Percentiles rank a stretch among this genome's conserved stretches.
Conservation (phyloP, 2,797 vertebrate genomes). For the Carapus acus region DNA sequence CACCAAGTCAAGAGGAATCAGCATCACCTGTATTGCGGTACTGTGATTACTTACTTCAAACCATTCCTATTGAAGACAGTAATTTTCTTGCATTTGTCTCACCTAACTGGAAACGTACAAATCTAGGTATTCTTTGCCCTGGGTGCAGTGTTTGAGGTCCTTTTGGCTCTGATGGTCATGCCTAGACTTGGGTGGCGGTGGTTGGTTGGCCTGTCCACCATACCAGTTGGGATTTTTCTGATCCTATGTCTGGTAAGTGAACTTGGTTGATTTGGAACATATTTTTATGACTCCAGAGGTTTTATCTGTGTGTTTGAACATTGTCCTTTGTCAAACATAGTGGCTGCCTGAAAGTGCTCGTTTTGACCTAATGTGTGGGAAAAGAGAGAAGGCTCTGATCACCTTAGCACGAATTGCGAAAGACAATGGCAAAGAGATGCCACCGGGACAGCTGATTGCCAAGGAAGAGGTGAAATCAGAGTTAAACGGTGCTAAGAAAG, state of each 20-base stretch:
- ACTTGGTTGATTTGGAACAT: not conserved
- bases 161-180: conserved; percentile 84
- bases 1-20: conserved; percentile 80
- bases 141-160: conserved; percentile 82
- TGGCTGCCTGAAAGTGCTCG: conserved; percentile 92
- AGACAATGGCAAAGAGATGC: conserved; percentile 80
- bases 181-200: conserved; percentile 90
- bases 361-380: conserved; percentile 81
- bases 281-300: too few species aligned
- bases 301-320: not conserved
- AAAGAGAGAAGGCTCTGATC: conserved; percentile 76
- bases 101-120: not conserved
- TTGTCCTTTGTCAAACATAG: conserved; percentile 52
- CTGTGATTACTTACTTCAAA: not conserved
- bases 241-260: conserved; percentile 78
- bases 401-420: conserved; percentile 79
- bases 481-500: not conserved
- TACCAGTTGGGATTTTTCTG: conserved; percentile 78
- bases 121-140: conserved; percentile 84
- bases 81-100: not conserved
- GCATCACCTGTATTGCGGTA: conserved; percentile 84
- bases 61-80: not conserved
- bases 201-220: conserved; percentile 80
- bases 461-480: conserved; percentile 71
- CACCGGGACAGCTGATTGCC: conserved; percentile 73